Conservation (phyloP, 2,888 invertebrate species). For the Campaea margaritaria region DNA sequence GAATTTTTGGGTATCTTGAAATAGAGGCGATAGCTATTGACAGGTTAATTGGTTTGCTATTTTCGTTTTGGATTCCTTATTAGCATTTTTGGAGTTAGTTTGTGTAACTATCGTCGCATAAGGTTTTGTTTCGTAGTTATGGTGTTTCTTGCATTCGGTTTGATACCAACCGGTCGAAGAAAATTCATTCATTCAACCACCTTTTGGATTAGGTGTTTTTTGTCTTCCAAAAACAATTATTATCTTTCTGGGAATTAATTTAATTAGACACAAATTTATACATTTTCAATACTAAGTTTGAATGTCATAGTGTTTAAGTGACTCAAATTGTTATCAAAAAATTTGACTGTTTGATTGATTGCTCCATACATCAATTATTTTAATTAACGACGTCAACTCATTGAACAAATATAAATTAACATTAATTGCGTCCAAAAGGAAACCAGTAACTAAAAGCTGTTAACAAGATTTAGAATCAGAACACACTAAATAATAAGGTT, state of each 20-base stretch:
- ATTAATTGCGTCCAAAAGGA: neutral
- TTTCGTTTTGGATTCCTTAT: constrained; percentile 39
- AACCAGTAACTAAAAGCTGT: constrained; percentile 4
- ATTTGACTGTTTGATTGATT: constrained; percentile 25
- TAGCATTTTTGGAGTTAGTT: too few species aligned
- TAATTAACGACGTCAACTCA: neutral
- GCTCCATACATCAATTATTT: neutral
- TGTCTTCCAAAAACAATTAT: too few species aligned
- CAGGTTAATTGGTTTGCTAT: constrained; percentile 64
- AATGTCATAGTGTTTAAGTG: neutral
- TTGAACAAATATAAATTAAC: neutral
- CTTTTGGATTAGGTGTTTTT: too few species aligned
- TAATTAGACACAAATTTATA: neutral
- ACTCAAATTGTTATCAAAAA: neutral
- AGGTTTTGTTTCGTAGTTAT: too few species aligned
- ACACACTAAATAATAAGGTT: constrained; percentile 38
- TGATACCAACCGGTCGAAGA: too few species aligned
- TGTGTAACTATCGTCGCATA: too few species aligned
- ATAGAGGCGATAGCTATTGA: constrained; percentile 53
- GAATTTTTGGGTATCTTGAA: constrained; percentile 44
- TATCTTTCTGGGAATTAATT: too few species aligned
- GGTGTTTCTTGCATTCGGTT: too few species aligned
- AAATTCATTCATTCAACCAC: too few species aligned
- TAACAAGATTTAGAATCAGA: neutral
- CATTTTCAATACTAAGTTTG: too few species aligned